Conservation (phyloP, 2,797 vertebrate genomes). For the Pangasius macronema region DNA sequence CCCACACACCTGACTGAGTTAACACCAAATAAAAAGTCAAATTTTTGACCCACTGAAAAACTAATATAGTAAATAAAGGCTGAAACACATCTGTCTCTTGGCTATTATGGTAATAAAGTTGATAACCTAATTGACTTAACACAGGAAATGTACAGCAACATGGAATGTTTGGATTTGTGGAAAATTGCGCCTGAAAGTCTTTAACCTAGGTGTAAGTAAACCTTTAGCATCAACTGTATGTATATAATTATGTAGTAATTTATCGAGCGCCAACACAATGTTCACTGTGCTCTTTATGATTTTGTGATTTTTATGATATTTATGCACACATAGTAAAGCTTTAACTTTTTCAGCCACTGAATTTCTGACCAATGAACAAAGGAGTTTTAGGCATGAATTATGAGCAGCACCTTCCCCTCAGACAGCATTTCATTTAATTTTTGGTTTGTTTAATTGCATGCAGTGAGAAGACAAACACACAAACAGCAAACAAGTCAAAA, state of each 20-base stretch:
- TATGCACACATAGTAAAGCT: background rate
- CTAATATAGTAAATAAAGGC: background rate
- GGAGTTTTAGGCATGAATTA: background rate
- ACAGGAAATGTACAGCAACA: background rate
- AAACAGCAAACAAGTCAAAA: background rate
- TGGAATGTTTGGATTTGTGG: background rate
- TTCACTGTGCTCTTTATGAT: background rate
- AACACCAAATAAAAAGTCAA: background rate
- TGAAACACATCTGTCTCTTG: background rate
- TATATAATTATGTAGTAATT: background rate
- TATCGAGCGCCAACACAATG: background rate
- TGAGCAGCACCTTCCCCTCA: no score
- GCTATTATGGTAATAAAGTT: background rate
- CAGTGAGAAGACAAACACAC: background rate
- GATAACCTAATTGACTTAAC: background rate
- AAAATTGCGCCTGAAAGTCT: background rate
- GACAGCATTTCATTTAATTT: background rate
- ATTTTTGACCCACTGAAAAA: background rate
- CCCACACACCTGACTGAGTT: background rate
- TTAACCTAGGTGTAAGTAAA: background rate
- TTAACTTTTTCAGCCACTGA: background rate
- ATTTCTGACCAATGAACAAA: background rate
- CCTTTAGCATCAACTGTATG: background rate
- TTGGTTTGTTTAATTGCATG: background rate
- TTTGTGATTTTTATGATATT: background rate